Evolutionary conservation across 2,113 vertebrate genomes (phyloP).

Genomic region (Alces alces): DNA sequence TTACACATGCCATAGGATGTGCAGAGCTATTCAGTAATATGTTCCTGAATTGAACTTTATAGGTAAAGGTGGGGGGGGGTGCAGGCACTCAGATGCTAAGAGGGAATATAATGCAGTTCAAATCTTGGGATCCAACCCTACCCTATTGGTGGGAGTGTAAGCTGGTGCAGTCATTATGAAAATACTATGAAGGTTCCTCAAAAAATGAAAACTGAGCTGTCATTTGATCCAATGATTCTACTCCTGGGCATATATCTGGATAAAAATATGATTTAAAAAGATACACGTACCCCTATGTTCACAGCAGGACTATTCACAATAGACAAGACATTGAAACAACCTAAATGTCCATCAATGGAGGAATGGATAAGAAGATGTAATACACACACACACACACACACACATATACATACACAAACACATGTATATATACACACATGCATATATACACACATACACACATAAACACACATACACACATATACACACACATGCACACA

Average conservation of each 20-base stretch:
- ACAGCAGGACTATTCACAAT: background rate
- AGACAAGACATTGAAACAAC: background rate
- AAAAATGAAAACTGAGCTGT: background rate
- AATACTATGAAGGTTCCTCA: background rate
- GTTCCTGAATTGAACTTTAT: background rate
- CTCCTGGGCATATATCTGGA: background rate
- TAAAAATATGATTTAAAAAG: background rate
- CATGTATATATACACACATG: background rate
- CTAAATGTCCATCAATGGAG: background rate
- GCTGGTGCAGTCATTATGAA: background rate
- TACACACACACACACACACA: background rate
- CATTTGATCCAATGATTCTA: background rate
- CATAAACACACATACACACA: no score
- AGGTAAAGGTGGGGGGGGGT: background rate
- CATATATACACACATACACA: no score
- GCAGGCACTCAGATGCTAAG: background rate
- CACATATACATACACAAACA: background rate
- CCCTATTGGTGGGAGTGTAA: background rate
- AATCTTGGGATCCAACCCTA: background rate
- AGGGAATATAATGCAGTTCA: background rate
- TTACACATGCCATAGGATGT: accelerated
- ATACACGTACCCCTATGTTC: background rate
- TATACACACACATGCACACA: no score
- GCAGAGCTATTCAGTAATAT: background rate
- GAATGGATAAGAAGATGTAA: background rate